A percentile compares a stretch with the other conserved stretches of the same genome.
phyloP scores from a whole-genome alignment of 2,797 vertebrate genomes.

The Amniataba percoides region DNA sequence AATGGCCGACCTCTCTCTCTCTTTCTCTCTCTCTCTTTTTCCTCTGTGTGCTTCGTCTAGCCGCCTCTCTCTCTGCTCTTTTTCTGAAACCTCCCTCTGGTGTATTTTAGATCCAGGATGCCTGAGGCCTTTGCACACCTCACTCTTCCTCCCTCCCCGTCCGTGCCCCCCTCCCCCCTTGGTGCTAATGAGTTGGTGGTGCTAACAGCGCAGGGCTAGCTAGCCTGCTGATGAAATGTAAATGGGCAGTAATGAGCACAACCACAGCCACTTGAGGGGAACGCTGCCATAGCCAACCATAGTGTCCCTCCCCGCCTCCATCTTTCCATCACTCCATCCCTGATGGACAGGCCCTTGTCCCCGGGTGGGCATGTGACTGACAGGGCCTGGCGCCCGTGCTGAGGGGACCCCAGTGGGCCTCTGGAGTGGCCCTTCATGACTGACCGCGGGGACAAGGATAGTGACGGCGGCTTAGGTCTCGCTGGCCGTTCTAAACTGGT shows the following conservation, averaged over 20 bases:
- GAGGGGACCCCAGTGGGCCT: slow-evolving; percentile 52
- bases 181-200: slow-evolving; percentile 89
- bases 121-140: slow-evolving; percentile 71
- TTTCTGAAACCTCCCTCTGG: slow-evolving; percentile 75
- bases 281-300: slow-evolving; percentile 46
- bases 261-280: slow-evolving; percentile 89
- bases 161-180: slow-evolving; percentile 64
- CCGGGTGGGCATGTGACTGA: slow-evolving; percentile 72
- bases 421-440: slow-evolving; percentile 54
- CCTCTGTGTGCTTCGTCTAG: slow-evolving; percentile 39
- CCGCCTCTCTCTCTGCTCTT: slow-evolving; percentile 71
- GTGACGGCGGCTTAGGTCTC: slow-evolving; percentile 63
- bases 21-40: slow-evolving; percentile 32
- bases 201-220: slow-evolving; percentile 78
- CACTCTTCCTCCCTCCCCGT: slow-evolving; percentile 41
- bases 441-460: slow-evolving; percentile 63
- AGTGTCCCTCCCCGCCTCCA: slow-evolving; percentile 55
- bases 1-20: slow-evolving; percentile 31
- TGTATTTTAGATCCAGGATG: slow-evolving; percentile 72
- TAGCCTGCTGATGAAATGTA: slow-evolving; percentile 95
- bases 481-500: slow-evolving; percentile 72
- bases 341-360: slow-evolving; percentile 74
- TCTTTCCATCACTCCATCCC: slow-evolving; percentile 62
- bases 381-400: slow-evolving; percentile 68
- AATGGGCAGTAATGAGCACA: slow-evolving; percentile 95